Base-by-base conservation (phyloP, 2,797 vertebrate genomes). In the Myotis findleyi region DNA sequence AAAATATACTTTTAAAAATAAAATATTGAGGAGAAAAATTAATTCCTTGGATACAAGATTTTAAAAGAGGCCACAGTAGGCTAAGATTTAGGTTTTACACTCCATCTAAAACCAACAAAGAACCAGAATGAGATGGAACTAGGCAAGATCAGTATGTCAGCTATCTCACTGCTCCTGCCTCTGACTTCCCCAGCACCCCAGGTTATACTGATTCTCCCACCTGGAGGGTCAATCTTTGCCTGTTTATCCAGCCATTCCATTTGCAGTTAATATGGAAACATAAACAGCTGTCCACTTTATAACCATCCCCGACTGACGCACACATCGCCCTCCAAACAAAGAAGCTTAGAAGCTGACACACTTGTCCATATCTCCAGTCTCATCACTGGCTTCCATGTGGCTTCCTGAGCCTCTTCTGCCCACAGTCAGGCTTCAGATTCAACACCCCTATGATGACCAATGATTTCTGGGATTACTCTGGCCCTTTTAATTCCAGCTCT, bases 401-500 rank as follows among this genome's bases (percentile, higher is more conserved):
- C 55, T 88, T 53, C 14, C 41, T n/a, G 41, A 76, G n/a, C 13
- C 41, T 85, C 73, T 82, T 90, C 81, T 59, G 51, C 41, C 49
- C 66, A 93, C 23, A 81, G 2, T 91, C 53, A 57, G n/a, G 76
- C 13, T 53, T 90, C 18, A 14, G 27, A 81, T 75, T 92, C 87
- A 81, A 51, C 55, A 7, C 2, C 41, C 41, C 53, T 25, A 3
- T 53, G 53, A 92, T 23, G 77, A 47, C 73, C 27, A 83, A 5
- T 13, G 25, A 49, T 51, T 84, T 87, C 68, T 51, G 47, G 51
- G 18, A 64, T 84, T 86, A 81, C n/a, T 21, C 68, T 76, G 57
- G 21, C 20, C 59, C 76, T 96, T 94, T 87, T 38, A 30, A 44
- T 69, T 85, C 69, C 71, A 87, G 44, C 41, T 96, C 75, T 91